Base-by-base conservation (phyloP, 2,888 invertebrate genomes). In the Desoria tigrina region DNA sequence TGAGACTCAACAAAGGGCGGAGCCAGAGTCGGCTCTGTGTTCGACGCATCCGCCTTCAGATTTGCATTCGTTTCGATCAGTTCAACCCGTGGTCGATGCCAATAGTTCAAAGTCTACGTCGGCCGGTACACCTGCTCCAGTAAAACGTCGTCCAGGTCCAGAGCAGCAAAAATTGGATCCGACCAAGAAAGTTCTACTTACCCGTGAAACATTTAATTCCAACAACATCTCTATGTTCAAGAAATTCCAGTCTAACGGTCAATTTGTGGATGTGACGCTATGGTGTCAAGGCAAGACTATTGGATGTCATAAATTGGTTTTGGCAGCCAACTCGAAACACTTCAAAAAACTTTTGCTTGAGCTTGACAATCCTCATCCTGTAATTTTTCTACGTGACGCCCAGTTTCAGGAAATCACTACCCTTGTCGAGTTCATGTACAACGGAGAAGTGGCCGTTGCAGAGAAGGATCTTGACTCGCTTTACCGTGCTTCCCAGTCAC, bases 391-490 rank as follows among this genome's bases (percentile, higher is more conserved):
- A 4, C 71, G 71, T 55, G 73, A 73, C 60, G 68, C 71, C 69
- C 62, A 65, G n/a, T 71, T 69, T 56, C 71, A 71, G 73, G 73
- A 73, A 58, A 71, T 73, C 37, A 69, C 71, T 57, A 69, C 73
- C 56, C 65, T 73, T 32, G 73, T 73, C 24, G 73, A 73, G 54
- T 73, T 73, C 57, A 73, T 73, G 73, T 73, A 73, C 67, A 71
- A 71, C 64, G 73, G 73, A 57, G 73, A 73, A 65, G 67, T 71
- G 60, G 71, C 68, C 63, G 69, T 73, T 63, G 71, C 68, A 49
- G 71, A 73, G 50, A 71, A 73, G 53, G 71, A 73, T 50, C 62
- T 73, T 16, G 71, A 70, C 49, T 67, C 67, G 39, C 67, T 73
- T 11, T 61, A 71, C 24, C 32, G 71, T 49, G 73, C 73, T 51